Percentiles rank a stretch among this genome's conserved stretches.
Evolutionary conservation across 92 coral and sea anemone genomes (phyloP).

Genomic region (Metridium senile): DNA sequence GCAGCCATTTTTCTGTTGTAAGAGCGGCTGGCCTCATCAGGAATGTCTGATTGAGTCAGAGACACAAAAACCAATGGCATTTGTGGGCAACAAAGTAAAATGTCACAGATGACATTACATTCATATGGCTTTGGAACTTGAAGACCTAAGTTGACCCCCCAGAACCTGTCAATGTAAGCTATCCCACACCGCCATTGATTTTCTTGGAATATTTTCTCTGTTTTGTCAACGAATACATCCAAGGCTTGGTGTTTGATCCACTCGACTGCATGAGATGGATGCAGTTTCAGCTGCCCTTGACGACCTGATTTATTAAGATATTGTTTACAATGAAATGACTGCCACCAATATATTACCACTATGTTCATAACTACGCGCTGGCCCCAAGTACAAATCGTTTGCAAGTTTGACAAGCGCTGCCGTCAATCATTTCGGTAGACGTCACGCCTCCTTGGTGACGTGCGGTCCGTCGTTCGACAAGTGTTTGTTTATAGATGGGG

Average conservation of each 20-base stretch:
- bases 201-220: not conserved
- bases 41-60: not conserved
- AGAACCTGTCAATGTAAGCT: not conserved
- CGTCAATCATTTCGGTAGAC: too few species aligned
- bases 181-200: not conserved
- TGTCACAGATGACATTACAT: not conserved
- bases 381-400: too few species aligned
- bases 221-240: not conserved
- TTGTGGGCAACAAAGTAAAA: not conserved
- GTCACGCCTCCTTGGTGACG: too few species aligned
- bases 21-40: not conserved
- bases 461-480: too few species aligned
- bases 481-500: too few species aligned
- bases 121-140: not conserved
- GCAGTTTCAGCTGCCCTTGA: conserved; percentile 9
- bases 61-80: not conserved
- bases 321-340: too few species aligned
- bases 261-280: not conserved
- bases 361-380: too few species aligned
- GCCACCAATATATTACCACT: too few species aligned
- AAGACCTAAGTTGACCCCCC: conserved; percentile 1
- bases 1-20: conserved; percentile 7
- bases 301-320: too few species aligned
- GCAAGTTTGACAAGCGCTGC: too few species aligned
- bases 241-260: not conserved